Evolutionary conservation across 2,113 vertebrate genomes (phyloP), one percentile per base, ranked within the genome.

Genomic region (Electrona antarctica): DNA sequence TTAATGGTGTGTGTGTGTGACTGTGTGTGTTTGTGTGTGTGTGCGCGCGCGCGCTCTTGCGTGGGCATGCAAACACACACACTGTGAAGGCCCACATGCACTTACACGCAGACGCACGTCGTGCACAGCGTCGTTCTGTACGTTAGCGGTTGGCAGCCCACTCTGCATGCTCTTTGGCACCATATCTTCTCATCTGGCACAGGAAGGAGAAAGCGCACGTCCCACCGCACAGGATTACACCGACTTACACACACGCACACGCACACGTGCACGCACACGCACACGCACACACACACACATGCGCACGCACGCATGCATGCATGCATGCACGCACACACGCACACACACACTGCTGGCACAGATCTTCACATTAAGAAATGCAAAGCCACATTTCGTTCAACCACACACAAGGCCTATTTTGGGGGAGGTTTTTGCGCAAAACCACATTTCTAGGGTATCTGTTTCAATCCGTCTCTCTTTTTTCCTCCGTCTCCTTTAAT

Each of bases 211-310:
- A 67, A 88, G 83, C 73, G 81, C 83, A 77, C 79, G 69, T 88
- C 91, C 89, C 84, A 85, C 72, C 81, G 88, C 66, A 88, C 87
- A 80, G 87, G 89, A 92, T 93, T 92, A 91, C 82, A 86, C 81
- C 62, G 82, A 86, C 51, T 90, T 87, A 87, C 77, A 76, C 83
- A 71, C 79, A 83, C 78, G 75, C 67, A 65, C 82, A 69, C 71
- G 52, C 69, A 60, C 73, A 55, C 67, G 62, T 72, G 60, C 50
- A 73, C 47, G 51, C 60, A 55, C 41, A 69, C 73, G 47, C 70
- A 63, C 56, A 67, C 57, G 64, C 69, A 77, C 66, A 73, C 75
- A 64, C 56, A 60, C 68, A 70, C 48, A 7, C 58, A 70, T 41
- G 14, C 68, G 33, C 14, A 33, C 45, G 21, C 21, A 21, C 21